Base-by-base conservation (phyloP, 1,140 invertebrate genomes). In the Acromyrmex echinatior region DNA sequence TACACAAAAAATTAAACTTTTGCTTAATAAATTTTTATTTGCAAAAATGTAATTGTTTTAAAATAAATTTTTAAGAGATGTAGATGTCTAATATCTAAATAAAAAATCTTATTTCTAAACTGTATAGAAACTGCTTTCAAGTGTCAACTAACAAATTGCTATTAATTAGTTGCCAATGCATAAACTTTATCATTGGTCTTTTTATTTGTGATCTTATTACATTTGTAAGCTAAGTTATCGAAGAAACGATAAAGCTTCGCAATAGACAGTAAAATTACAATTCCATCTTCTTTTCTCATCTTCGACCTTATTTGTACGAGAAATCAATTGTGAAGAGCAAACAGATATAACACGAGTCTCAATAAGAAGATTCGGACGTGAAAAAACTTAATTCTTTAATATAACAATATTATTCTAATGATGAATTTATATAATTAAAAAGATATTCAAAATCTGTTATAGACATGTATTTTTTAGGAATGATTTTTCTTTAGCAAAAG, bases 161-260 rank as follows among this genome's bases (percentile, higher is more conserved):
- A 25, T 63, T 25, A 63, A 51, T 45, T 51, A 79, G n/a, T 79
- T 65, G 60, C 21, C 18, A 28, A 65, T 28, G 39, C 25, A 31
- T 35, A 39, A 74, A 25, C 2, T 58, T 56, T 31, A 76, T 58
- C 6, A 76, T 76, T 10, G 5, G 10, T 58, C 2, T 76, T 58
- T 58, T 53, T 73, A 73, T 18, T 51, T 39, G 53, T 58, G 18
- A 7, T 76, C 14, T 35, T 58, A 58, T 76, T 35, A 58, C 53
- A 35, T 76, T 73, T 39, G 31, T 58, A 58, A 58, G 35, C 18
- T 76, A 53, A 58, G 31, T 76, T 76, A 76, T 76, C 28, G n/a
- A 73, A 73, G 70, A 76, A 58, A 76, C 45, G 45, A 51, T 35
- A 56, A 58, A 76, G 12, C 51, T 58, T 76, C 4, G 28, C 12